phyloP scores from a whole-genome alignment of 35 echinoderm and acorn worm species.

The Strongylocentrotus purpuratus region DNA sequence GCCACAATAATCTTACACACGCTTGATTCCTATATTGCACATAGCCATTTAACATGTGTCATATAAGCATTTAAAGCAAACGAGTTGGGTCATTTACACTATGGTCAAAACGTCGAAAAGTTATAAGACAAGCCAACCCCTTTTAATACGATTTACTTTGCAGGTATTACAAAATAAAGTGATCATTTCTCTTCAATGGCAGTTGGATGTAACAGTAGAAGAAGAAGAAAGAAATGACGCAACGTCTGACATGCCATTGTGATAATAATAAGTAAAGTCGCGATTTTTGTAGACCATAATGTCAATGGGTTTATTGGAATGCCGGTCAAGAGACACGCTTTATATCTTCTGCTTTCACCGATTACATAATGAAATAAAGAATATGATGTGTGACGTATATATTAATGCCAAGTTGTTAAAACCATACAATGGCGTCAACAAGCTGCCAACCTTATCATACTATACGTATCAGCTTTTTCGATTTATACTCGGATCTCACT shows the following conservation, averaged over 20 bases:
- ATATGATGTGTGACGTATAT: not conserved
- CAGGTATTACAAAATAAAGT: too few relatives aligned
- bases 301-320: not conserved
- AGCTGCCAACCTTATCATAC: too few relatives aligned
- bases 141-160: too few relatives aligned
- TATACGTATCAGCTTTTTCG: too few relatives aligned
- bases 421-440: not conserved
- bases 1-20: not conserved
- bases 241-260: too few relatives aligned
- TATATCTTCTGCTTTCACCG: not conserved
- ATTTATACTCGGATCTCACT: too few relatives aligned
- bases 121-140: too few relatives aligned
- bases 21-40: not conserved
- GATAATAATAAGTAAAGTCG: too few relatives aligned
- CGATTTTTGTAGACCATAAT: too few relatives aligned
- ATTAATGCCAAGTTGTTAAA: not conserved
- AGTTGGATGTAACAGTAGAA: too few relatives aligned
- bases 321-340: not conserved
- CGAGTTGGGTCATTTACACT: not conserved
- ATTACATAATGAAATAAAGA: not conserved
- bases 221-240: too few relatives aligned
- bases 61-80: not conserved
- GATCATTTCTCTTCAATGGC: too few relatives aligned
- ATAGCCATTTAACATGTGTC: not conserved
- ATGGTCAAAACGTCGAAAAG: not conserved